A percentile compares a stretch with the other conserved stretches of the same genome.
Evolutionary conservation across 2,113 vertebrate species (phyloP).

Genomic region (Desmodus rotundus): DNA sequence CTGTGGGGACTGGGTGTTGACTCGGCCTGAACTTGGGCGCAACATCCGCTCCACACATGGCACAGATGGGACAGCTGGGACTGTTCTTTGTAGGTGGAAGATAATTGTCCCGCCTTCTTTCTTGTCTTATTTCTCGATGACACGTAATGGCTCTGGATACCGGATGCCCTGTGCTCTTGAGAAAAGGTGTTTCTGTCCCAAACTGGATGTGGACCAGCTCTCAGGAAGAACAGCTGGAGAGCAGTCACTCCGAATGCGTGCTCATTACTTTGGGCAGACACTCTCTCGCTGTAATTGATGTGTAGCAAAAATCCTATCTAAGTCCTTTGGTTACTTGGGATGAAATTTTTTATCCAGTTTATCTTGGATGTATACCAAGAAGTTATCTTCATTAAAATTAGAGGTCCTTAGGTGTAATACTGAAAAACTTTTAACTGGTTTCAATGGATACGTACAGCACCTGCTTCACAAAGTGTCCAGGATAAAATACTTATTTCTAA

Average conservation of each 20-base stretch:
- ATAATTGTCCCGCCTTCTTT: not conserved
- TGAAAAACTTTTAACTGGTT: not conserved
- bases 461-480: not conserved
- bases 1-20: not conserved
- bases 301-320: not conserved
- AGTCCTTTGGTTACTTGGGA: not conserved
- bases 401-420: not conserved
- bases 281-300: constrained; percentile 14
- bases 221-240: not conserved
- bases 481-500: not conserved
- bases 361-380: constrained; percentile 29
- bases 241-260: not conserved
- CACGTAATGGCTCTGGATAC: not conserved
- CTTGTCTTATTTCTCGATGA: not conserved
- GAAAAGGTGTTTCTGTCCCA: not conserved
- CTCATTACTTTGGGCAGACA: not conserved
- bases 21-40: not conserved
- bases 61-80: not conserved
- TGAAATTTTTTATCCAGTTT: constrained; percentile 34
- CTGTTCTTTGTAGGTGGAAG: not conserved
- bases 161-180: not conserved
- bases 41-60: no score
- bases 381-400: constrained; percentile 36
- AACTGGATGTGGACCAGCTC: not conserved
- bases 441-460: not conserved